phyloP scores from a whole-genome alignment of 2,113 vertebrate species.

The Scomber scombrus region DNA sequence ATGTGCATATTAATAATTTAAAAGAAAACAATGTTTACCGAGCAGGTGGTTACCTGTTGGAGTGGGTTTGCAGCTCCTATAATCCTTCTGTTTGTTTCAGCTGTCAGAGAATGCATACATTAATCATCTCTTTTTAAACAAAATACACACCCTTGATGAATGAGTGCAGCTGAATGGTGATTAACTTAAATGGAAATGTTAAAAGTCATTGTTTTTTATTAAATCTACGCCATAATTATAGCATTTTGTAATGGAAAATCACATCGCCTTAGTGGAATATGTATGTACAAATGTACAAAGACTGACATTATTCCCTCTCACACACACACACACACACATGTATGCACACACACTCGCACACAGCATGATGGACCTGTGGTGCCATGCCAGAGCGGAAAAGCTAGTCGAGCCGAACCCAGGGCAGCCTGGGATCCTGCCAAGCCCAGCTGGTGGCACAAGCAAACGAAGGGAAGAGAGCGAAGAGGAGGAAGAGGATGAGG shows the following conservation, averaged over 20 bases:
- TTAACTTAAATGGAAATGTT: slow-evolving; percentile 27
- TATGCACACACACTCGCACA: slow-evolving; percentile 22
- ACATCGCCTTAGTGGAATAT: background rate
- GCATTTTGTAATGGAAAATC: background rate
- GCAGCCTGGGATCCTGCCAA: slow-evolving; percentile 68
- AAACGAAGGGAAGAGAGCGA: slow-evolving; percentile 38
- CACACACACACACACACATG: slow-evolving; percentile 18
- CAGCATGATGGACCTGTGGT: slow-evolving; percentile 66
- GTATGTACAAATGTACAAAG: slow-evolving; percentile 9
- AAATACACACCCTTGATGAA: slow-evolving; percentile 13
- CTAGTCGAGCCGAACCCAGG: slow-evolving; percentile 74
- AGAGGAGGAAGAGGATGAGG: slow-evolving; percentile 45
- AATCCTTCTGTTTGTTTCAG: slow-evolving; percentile 24
- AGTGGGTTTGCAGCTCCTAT: background rate
- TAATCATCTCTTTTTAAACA: background rate
- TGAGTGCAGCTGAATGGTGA: background rate
- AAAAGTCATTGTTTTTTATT: slow-evolving; percentile 23
- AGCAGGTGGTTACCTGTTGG: slow-evolving; percentile 46
- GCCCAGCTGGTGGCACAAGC: slow-evolving; percentile 65
- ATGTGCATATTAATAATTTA: slow-evolving; percentile 1
- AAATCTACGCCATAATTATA: slow-evolving; percentile 1
- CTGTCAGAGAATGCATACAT: background rate
- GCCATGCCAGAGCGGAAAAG: slow-evolving; percentile 70
- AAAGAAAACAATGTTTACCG: background rate
- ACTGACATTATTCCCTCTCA: background rate